Percentiles rank a stretch among this genome's conserved stretches.
phyloP scores from a whole-genome alignment of 2,888 invertebrate genomes.

The Unio pictorum region DNA sequence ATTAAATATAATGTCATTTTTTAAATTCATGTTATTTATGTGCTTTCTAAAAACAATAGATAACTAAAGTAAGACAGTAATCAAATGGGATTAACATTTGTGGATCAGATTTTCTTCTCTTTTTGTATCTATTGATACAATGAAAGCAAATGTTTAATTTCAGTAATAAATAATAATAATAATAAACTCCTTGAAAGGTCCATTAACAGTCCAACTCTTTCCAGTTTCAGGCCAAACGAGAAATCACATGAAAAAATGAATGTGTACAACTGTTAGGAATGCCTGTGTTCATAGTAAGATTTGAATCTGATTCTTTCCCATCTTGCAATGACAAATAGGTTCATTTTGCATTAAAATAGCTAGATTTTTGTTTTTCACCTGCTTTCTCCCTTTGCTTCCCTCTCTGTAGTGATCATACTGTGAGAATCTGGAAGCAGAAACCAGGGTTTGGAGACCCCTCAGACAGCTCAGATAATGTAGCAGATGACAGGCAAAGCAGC shows the following conservation, averaged over 20 bases:
- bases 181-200: too few species aligned
- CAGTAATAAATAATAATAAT: too few species aligned
- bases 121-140: too few species aligned
- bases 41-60: too few species aligned
- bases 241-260: background rate
- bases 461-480: conserved; percentile 34
- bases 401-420: conserved; percentile 49
- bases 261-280: background rate
- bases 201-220: too few species aligned
- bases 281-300: background rate
- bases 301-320: conserved; percentile 11
- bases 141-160: too few species aligned
- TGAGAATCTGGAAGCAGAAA: conserved; percentile 52
- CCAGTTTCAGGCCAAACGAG: background rate
- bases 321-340: conserved; percentile 12
- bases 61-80: too few species aligned
- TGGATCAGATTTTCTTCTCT: too few species aligned
- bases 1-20: too few species aligned
- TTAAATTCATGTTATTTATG: too few species aligned
- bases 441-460: conserved; percentile 24
- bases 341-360: conserved; percentile 12
- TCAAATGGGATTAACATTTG: too few species aligned
- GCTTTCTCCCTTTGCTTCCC: conserved; percentile 14
- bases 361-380: conserved; percentile 9
- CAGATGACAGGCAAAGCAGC: too few species aligned